Base-by-base conservation (phyloP, 2,888 invertebrate genomes). In the Philopedon plagiatum region DNA sequence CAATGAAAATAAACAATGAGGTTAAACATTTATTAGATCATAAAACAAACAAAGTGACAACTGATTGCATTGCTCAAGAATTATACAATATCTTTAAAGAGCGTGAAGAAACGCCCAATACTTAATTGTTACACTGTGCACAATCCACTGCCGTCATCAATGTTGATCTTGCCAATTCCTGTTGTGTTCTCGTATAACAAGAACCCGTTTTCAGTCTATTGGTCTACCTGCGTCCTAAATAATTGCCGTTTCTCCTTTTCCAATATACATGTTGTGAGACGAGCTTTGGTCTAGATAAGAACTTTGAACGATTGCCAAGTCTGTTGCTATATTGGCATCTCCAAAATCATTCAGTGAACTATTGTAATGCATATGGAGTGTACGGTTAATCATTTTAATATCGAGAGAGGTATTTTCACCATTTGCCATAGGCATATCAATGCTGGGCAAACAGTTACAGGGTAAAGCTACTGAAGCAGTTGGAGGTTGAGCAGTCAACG, bases 401-500 rank as follows among this genome's bases (percentile, higher is more conserved):
- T 13, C 7, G 19, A 49, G 11, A 1, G 4, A 8, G 4, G 49
- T 19, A 5, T 19, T 19, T 19, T 49, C 9, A 19, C 21, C 1
- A 2, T 19, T 19, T 11, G 2, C 13, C 49, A 49, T 19, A 11
- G 49, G 21, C 49, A 49, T 49, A 19, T 49, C 49, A 8, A 49
- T 49, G 2, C 51, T 26, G 1, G 51, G 21, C n/a, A 51, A 26
- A 23, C 51, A 51, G 51, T 51, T 51, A 26, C 51, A 51, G n/a
- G 26, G 51, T 13, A 51, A 51, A 23, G 51, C 51, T 26, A 51
- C 51, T 3, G 51, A 51, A 26, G 51, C 21, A 1, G 51, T 23
- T 26, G 51, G 51, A 3, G 51, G 51, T 51, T 51, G 51, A 8
- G 51, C 51, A n/a, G 51, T 51, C 26, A 51, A 21, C 11, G 51